A percentile compares a stretch with the other conserved stretches of the same genome.
Evolutionary conservation across 2,113 vertebrate genomes (phyloP).

Genomic region (Chaetops frenatus): DNA sequence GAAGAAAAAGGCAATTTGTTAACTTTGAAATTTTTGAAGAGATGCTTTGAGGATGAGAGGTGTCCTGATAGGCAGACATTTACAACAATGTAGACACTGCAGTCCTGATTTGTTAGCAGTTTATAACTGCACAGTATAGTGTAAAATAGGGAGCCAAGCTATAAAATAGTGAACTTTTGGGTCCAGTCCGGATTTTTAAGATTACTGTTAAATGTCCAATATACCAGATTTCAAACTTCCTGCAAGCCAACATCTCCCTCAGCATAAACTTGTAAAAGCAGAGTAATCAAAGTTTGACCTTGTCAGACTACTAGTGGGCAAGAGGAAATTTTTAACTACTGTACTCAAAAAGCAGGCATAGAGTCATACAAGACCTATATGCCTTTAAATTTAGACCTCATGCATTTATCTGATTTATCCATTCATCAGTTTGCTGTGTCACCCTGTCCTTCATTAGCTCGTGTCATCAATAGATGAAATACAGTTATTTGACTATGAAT

Average conservation of each 20-base stretch:
- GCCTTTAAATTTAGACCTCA: neutral
- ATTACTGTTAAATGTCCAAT: neutral
- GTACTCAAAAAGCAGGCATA: neutral
- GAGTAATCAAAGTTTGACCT: neutral
- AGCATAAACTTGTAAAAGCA: neutral
- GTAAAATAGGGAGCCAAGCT: neutral
- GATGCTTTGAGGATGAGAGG: neutral
- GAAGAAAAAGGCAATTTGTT: neutral
- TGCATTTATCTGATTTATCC: neutral
- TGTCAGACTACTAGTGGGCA: neutral
- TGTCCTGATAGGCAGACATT: neutral
- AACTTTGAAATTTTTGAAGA: neutral
- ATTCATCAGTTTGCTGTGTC: neutral
- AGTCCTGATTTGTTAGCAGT: neutral
- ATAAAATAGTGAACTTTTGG: neutral
- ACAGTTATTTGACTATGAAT: conserved; percentile 45
- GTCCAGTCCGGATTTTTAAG: neutral
- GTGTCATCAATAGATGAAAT: conserved; percentile 43
- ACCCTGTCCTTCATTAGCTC: conserved; percentile 16
- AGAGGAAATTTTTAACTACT: neutral
- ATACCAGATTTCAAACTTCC: neutral
- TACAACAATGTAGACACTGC: neutral
- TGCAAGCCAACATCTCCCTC: neutral
- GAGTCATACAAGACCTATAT: neutral
- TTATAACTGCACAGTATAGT: neutral